Percentiles rank a stretch among this genome's conserved stretches.
Evolutionary conservation across 2,113 vertebrate species (phyloP).

Genomic region (Calonectris borealis): DNA sequence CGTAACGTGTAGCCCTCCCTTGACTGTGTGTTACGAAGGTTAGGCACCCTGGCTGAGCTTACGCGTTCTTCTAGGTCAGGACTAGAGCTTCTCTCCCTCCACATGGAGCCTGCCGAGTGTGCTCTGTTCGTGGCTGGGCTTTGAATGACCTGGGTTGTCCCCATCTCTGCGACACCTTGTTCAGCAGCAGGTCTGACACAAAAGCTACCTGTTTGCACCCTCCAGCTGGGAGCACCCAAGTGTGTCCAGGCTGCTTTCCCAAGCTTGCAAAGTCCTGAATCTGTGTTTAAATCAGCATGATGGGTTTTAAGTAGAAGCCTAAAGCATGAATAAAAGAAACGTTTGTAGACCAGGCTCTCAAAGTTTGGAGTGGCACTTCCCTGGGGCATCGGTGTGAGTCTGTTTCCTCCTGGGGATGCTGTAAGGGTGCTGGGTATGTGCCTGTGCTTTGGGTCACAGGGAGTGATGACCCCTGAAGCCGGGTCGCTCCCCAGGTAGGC

Average conservation of each 20-base stretch:
- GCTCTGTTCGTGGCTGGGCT: not conserved
- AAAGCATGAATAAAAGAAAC: not conserved
- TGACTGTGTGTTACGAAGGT: not conserved
- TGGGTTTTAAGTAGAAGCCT: not conserved
- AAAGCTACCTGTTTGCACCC: not conserved
- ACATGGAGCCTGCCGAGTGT: accelerated
- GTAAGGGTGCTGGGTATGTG: not conserved
- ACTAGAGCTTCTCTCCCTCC: not conserved
- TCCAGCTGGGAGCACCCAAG: not conserved
- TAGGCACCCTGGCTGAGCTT: not conserved
- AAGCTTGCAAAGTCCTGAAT: not conserved
- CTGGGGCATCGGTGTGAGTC: not conserved
- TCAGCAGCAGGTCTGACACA: not conserved
- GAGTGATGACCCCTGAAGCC: not conserved
- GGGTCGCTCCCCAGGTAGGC: accelerated
- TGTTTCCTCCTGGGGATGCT: not conserved
- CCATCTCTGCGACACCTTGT: not conserved
- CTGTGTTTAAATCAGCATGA: not conserved
- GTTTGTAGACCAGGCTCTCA: not conserved
- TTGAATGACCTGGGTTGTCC: not conserved
- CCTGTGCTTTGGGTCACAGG: not conserved
- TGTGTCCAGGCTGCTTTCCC: not conserved
- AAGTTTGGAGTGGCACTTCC: not conserved
- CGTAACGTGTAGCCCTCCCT: accelerated
- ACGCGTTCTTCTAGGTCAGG: not conserved